Evolutionary conservation across 2,113 vertebrate species (phyloP).

Genomic region (Mustelus asterias): DNA sequence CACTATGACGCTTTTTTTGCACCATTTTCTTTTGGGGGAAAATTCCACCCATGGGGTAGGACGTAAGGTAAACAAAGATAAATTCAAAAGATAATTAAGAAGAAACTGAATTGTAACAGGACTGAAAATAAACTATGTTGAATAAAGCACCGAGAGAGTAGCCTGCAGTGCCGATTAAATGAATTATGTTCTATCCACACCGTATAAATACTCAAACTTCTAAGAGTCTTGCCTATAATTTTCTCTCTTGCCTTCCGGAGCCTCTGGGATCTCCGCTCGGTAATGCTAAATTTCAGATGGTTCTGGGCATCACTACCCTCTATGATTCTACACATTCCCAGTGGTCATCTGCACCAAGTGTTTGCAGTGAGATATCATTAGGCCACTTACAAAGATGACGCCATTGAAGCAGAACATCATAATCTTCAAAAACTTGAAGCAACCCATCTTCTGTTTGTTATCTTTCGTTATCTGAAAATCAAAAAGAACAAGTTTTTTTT

Average conservation of each 20-base stretch:
- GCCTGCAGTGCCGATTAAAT: too few species aligned
- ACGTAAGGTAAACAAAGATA: neutral
- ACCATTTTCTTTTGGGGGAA: too few species aligned
- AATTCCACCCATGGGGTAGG: neutral
- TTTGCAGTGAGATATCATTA: neutral
- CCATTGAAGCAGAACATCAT: slow-evolving; percentile 69
- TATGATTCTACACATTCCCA: neutral
- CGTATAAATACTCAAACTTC: neutral
- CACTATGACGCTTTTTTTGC: too few species aligned
- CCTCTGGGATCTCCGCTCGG: neutral
- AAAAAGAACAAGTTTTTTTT: neutral
- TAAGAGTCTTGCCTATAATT: neutral
- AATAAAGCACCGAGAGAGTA: too few species aligned
- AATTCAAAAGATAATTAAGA: neutral
- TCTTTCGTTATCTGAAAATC: neutral
- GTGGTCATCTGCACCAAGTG: neutral
- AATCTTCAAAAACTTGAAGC: slow-evolving; percentile 62
- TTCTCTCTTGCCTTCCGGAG: neutral
- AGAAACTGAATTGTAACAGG: neutral
- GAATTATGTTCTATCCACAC: neutral
- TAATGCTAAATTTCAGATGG: neutral
- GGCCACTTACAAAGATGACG: slow-evolving; percentile 68
- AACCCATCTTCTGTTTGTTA: slow-evolving; percentile 48
- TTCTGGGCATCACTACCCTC: neutral
- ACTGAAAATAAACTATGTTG: neutral